A percentile compares a stretch with the other conserved stretches of the same genome.
Evolutionary conservation across 2,797 vertebrate species (phyloP).

Genomic region (Myiothlypis coronata): DNA sequence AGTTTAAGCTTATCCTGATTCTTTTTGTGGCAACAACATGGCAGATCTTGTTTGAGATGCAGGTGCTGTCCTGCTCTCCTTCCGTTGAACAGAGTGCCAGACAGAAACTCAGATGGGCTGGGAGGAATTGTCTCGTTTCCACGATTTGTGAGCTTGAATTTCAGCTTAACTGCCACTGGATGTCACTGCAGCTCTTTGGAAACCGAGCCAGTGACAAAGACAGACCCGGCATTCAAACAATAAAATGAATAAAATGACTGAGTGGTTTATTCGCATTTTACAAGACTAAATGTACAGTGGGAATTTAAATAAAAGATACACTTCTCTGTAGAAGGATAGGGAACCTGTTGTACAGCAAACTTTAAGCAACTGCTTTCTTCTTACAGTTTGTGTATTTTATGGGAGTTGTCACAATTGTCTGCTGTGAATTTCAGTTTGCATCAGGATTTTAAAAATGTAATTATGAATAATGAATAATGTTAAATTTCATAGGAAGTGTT

Average conservation of each 20-base stretch:
- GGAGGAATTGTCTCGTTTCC: not conserved
- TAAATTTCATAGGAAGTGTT: not conserved
- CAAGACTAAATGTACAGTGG: not conserved
- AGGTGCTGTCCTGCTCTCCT: not conserved
- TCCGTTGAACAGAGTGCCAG: not conserved
- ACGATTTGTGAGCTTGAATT: not conserved
- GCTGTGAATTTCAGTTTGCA: not conserved
- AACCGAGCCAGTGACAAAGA: not conserved
- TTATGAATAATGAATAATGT: not conserved
- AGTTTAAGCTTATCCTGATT: not conserved
- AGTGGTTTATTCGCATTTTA: not conserved
- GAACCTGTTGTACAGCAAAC: not conserved
- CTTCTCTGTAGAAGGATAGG: not conserved
- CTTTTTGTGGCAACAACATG: not conserved
- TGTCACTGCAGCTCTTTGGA: slow-evolving; percentile 9
- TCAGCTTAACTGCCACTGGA: not conserved
- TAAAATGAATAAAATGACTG: not conserved
- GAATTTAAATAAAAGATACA: not conserved
- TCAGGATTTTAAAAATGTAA: not conserved
- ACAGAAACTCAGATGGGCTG: not conserved
- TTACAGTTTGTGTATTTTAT: not conserved
- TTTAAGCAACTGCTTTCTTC: not conserved
- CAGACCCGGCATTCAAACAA: not conserved
- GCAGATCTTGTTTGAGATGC: not conserved
- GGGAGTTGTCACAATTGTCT: not conserved